Base-by-base conservation (phyloP, 2,888 invertebrate species). In the Tachina lurida region DNA sequence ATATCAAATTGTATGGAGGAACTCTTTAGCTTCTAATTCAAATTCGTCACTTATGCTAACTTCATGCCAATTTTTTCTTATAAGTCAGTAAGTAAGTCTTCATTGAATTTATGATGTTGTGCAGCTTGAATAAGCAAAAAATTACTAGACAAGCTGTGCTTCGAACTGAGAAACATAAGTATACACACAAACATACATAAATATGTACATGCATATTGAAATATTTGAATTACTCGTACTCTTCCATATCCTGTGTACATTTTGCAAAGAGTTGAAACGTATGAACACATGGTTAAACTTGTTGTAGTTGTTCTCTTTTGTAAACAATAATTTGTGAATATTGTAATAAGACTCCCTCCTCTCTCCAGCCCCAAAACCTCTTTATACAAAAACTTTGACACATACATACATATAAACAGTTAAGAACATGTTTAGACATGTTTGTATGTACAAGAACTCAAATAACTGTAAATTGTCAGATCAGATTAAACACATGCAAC, bases 221-320 rank as follows among this genome's bases (percentile, higher is more conserved):
- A 31, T 31, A 5, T 12, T 52, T 22, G 17, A 47, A 47, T 65
- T 31, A 13, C 60, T 19, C 15, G 39, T 70, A 10, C 41, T 17
- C 52, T 56, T 19, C 9, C 41, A 70, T 56, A 56, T 3, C 43
- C 22, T 65, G 7, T 65, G 7, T 47, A 22, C 19, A 45, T 56
- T 15, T 49, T 17, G 39, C 49, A 62, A 52, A 49, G 47, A 19
- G 17, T 45, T 41, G 15, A 22, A 43, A n/a, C 17, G 39, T 63
- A 49, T 3, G 12, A 12, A 17, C 67, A 15, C n/a, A 39, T 13
- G 54, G 12, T 31, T 5, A 17, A 10, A 45, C 17, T 22, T 77
- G 13, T 17, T 70, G 17, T 60, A 83, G 68, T 78, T 78, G 68
- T 54, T 70, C 10, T 84, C 75, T 65, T 79, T 84, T 84, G 84